A percentile compares a stretch with the other conserved stretches of the same genome.
Conservation (phyloP, 1,140 invertebrate genomes). For the Euwallacea similis region DNA sequence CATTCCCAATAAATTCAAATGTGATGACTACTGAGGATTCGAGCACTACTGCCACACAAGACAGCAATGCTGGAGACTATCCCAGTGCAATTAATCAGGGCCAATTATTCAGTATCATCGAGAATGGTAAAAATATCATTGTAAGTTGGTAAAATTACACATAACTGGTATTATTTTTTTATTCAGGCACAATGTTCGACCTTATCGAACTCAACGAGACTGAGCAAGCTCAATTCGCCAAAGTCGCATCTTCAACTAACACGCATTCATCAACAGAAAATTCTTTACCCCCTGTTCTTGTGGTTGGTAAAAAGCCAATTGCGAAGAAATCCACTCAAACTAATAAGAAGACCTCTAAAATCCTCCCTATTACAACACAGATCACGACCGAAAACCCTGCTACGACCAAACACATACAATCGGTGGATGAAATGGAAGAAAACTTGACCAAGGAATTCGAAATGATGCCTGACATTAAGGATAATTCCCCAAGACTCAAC, state of each 20-base stretch:
- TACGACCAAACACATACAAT: conserved; percentile 34
- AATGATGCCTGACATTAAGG: conserved; percentile 46
- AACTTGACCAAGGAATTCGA: conserved; percentile 47
- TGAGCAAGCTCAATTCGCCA: conserved; percentile 35
- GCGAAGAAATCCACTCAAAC: conserved; percentile 11
- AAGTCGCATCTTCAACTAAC: background rate
- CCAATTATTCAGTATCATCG: conserved; percentile 53
- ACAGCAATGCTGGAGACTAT: conserved; percentile 43
- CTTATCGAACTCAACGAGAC: conserved; percentile 52
- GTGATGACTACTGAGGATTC: background rate
- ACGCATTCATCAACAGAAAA: background rate
- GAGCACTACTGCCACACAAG: conserved; percentile 4
- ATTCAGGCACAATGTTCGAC: conserved; percentile 50
- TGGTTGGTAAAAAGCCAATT: conserved; percentile 22
- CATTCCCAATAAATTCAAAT: background rate
- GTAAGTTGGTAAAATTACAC: background rate
- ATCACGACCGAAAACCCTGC: background rate
- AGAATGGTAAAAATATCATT: conserved; percentile 45
- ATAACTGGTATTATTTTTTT: background rate
- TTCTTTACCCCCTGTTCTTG: conserved; percentile 7
- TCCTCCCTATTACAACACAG: background rate
- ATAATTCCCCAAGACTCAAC: conserved; percentile 46
- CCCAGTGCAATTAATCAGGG: conserved; percentile 52
- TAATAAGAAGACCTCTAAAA: background rate
- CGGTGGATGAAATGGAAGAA: conserved; percentile 25